phyloP scores from a whole-genome alignment of 1,140 invertebrate species.

The Pemphigus obesinymphae region DNA sequence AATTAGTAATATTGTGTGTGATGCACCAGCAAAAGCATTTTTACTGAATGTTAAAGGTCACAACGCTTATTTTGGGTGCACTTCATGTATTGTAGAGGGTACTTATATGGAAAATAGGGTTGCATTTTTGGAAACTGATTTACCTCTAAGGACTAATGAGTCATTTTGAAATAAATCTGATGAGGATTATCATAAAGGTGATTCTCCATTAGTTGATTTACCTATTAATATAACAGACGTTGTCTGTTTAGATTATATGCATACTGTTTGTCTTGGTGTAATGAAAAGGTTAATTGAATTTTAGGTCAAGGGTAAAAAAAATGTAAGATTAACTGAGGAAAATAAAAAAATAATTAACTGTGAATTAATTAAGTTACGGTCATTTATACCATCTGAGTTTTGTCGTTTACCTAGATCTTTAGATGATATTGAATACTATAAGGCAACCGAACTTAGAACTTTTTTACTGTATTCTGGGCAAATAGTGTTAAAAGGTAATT shows the following conservation, averaged over 20 bases:
- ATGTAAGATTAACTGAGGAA: not conserved
- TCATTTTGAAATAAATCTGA: not conserved
- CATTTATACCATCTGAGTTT: not conserved
- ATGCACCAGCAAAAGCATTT: not conserved
- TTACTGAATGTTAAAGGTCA: not conserved
- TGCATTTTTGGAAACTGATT: not conserved
- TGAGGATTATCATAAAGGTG: constrained; percentile 2
- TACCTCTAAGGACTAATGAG: not conserved
- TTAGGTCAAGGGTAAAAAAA: not conserved
- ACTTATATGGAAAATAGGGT: not conserved
- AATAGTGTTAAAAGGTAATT: not conserved
- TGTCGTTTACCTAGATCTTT: not conserved
- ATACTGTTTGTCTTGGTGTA: not conserved
- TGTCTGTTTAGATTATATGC: not conserved
- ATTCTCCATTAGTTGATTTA: not conserved
- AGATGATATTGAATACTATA: not conserved
- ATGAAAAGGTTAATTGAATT: not conserved
- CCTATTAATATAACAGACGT: not conserved
- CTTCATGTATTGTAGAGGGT: not conserved
- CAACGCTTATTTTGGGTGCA: not conserved
- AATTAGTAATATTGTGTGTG: not conserved
- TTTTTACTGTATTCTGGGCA: not conserved
- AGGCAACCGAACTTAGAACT: not conserved
- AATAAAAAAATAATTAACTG: not conserved
- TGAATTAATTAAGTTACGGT: not conserved